These are phyloP conservation scores for Pseudomyrmex concolor DNA, from an alignment of 1,140 invertebrate genomes.

Conservation along the genomic window DNA sequence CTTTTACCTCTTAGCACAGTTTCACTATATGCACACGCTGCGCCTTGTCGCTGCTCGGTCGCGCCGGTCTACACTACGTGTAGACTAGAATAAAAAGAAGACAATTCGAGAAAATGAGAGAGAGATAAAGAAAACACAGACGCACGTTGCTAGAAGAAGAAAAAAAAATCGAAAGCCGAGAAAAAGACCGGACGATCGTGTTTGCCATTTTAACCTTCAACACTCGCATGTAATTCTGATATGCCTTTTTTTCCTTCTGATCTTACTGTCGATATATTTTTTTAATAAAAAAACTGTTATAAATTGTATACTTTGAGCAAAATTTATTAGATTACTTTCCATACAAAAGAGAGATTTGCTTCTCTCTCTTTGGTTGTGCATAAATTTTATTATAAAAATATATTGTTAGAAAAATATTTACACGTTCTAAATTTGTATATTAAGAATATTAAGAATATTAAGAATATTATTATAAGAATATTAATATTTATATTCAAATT, in stretches of 20 bases:
- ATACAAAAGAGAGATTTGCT: too few species aligned
- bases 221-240: background rate
- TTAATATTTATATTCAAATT: too few species aligned
- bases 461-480: too few species aligned
- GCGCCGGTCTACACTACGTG: background rate
- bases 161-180: background rate
- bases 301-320: background rate
- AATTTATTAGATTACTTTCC: background rate
- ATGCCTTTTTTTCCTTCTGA: too few species aligned
- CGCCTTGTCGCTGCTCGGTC: conserved; percentile 17
- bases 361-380: too few species aligned
- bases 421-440: too few species aligned
- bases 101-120: background rate
- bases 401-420: too few species aligned
- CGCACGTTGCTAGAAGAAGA: background rate
- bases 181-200: background rate
- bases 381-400: too few species aligned
- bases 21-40: conserved; percentile 67
- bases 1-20: conserved; percentile 75
- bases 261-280: too few species aligned
- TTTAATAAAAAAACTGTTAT: background rate
- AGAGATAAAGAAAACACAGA: conserved; percentile 7
- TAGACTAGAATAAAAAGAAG: conserved; percentile 20
- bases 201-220: conserved; percentile 13
- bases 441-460: too few species aligned